A percentile compares a stretch with the other conserved stretches of the same genome.
These are phyloP conservation scores for Dendrocincla tyrannina DNA, from an alignment of 2,797 vertebrate species.

Conservation along the genomic window DNA sequence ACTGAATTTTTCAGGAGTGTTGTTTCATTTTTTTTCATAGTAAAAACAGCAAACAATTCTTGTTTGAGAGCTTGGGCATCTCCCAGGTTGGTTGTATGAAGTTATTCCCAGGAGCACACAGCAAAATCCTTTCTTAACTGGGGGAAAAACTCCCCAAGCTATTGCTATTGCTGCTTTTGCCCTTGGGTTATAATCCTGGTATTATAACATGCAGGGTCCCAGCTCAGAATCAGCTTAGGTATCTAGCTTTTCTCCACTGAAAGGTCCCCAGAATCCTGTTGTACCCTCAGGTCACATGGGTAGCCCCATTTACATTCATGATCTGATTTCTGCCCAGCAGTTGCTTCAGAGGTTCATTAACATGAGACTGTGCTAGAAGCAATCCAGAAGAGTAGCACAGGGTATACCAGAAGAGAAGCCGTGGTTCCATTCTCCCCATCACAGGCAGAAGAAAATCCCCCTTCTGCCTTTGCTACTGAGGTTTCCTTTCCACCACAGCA, in stretches of 20 bases:
- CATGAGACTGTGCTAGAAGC: background rate
- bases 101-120: background rate
- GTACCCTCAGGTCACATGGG: background rate
- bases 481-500: background rate
- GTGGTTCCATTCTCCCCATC: fast-evolving
- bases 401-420: background rate
- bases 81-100: background rate
- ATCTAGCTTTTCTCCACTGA: background rate
- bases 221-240: background rate
- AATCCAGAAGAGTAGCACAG: background rate
- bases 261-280: background rate
- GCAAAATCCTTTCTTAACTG: background rate
- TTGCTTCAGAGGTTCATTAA: background rate
- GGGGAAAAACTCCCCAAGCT: background rate
- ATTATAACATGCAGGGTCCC: background rate
- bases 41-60: background rate
- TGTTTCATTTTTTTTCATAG: background rate
- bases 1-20: background rate
- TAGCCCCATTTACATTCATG: background rate
- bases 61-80: background rate
- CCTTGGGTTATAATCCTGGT: background rate
- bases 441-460: background rate
- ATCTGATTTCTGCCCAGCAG: background rate
- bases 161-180: background rate
- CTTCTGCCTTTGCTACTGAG: background rate